Evolutionary conservation across 2,113 vertebrate species (phyloP).

Genomic region (Polyodon spathula): DNA sequence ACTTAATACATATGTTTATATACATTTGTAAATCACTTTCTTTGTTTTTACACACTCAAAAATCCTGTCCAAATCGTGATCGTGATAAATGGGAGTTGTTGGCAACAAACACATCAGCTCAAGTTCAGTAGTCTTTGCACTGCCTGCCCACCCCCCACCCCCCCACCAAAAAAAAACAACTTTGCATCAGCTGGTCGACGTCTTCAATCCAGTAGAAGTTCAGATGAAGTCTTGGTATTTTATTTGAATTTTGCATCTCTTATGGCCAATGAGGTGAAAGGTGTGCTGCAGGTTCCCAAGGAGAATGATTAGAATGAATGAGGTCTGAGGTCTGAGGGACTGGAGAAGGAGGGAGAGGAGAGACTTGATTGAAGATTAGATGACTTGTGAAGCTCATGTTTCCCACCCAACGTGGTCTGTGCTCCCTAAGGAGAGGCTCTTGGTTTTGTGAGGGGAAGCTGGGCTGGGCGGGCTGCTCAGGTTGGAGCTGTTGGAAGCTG

Average conservation of each 20-base stretch:
- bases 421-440: constrained; percentile 92
- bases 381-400: constrained; percentile 62
- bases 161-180: constrained; percentile 17
- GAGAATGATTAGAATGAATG: not conserved
- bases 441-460: constrained; percentile 86
- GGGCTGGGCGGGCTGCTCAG: constrained; percentile 97
- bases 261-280: too few species aligned
- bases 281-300: not conserved
- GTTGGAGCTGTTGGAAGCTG: constrained; percentile 96
- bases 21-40: constrained; percentile 42
- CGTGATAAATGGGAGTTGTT: not conserved
- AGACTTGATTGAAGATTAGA: constrained; percentile 44
- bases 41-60: not conserved
- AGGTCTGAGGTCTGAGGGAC: not conserved
- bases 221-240: too few species aligned
- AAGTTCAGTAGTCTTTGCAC: not conserved
- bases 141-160: constrained; percentile 26
- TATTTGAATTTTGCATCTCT: too few species aligned
- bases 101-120: not conserved
- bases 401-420: constrained; percentile 91
- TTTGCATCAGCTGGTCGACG: constrained; percentile 22
- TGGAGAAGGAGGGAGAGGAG: constrained; percentile 23
- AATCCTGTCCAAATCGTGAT: constrained; percentile 19
- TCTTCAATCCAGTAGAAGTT: too few species aligned
- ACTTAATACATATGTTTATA: constrained; percentile 41